phyloP scores from a whole-genome alignment of 2,888 invertebrate genomes.

The Drosophila picticornis region DNA sequence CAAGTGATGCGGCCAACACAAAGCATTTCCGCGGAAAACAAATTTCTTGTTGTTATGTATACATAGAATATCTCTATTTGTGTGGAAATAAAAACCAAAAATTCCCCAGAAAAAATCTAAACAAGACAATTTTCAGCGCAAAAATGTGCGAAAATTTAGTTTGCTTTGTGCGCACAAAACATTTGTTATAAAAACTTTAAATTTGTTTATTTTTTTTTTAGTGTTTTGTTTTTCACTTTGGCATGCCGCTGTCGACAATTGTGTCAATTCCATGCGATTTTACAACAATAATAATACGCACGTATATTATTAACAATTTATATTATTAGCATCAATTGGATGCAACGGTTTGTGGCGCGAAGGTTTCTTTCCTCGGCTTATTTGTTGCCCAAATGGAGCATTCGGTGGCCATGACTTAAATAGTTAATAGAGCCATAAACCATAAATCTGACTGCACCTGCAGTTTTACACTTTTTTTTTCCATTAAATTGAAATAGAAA shows the following conservation, averaged over 20 bases:
- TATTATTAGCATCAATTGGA: constrained; percentile 54
- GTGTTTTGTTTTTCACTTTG: constrained; percentile 22
- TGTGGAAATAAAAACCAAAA: constrained; percentile 40
- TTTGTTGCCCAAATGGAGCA: constrained; percentile 53
- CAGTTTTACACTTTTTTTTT: constrained; percentile 36
- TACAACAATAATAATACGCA: constrained; percentile 14
- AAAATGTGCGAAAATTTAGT: constrained; percentile 23
- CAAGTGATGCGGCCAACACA: constrained; percentile 37
- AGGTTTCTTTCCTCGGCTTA: constrained; percentile 46
- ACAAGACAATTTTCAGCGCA: constrained; percentile 17
- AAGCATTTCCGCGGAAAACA: constrained; percentile 10
- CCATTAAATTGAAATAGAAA: constrained; percentile 36
- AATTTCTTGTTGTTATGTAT: constrained; percentile 6
- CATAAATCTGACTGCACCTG: constrained; percentile 54
- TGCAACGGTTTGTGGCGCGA: constrained; percentile 27
- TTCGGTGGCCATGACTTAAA: constrained; percentile 49
- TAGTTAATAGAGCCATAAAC: constrained; percentile 23
- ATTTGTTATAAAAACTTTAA: constrained; percentile 23
- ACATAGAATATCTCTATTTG: constrained; percentile 24
- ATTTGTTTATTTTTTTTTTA: constrained; percentile 40
- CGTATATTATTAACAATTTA: constrained; percentile 58
- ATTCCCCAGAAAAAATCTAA: constrained; percentile 18
- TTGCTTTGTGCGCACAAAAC: constrained; percentile 27
- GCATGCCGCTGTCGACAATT: constrained; percentile 45
- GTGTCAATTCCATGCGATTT: constrained; percentile 57